These are phyloP conservation scores for Nerophis ophidion DNA, from an alignment of 2,113 vertebrate genomes.

Conservation along the genomic window DNA sequence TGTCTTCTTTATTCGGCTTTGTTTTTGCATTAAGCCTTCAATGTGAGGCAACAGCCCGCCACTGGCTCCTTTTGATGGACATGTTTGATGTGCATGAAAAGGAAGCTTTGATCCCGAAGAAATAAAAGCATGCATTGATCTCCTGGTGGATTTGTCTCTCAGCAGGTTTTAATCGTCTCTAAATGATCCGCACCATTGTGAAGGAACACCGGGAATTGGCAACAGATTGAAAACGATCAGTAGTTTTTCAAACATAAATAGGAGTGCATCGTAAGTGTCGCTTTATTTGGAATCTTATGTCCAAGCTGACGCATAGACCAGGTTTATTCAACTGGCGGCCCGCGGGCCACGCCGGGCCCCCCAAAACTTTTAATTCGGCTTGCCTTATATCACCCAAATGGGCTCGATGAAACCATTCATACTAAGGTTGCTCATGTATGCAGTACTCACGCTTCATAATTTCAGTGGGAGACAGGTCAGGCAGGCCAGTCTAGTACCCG, in stretches of 20 bases:
- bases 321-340: too few species aligned
- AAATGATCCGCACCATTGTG: not conserved
- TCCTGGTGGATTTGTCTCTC: not conserved
- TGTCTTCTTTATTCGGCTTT: not conserved
- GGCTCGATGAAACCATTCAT: too few species aligned
- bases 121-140: not conserved
- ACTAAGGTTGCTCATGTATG: too few species aligned
- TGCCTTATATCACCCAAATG: too few species aligned
- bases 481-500: too few species aligned
- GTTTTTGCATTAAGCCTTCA: not conserved
- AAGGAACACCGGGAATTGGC: not conserved
- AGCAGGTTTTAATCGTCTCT: not conserved
- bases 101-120: conserved; percentile 9
- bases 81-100: conserved; percentile 9
- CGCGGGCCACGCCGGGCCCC: too few species aligned
- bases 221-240: not conserved
- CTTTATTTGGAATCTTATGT: conserved; percentile 16
- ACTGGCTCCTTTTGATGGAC: not conserved
- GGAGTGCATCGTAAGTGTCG: not conserved
- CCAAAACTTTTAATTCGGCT: too few species aligned
- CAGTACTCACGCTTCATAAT: too few species aligned
- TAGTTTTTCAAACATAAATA: not conserved
- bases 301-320: not conserved
- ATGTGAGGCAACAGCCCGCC: not conserved
- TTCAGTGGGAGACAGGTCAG: too few species aligned